Evolutionary conservation across 2,113 vertebrate genomes (phyloP), one percentile per base, ranked within the genome.

Genomic region (Crotalus tigris): DNA sequence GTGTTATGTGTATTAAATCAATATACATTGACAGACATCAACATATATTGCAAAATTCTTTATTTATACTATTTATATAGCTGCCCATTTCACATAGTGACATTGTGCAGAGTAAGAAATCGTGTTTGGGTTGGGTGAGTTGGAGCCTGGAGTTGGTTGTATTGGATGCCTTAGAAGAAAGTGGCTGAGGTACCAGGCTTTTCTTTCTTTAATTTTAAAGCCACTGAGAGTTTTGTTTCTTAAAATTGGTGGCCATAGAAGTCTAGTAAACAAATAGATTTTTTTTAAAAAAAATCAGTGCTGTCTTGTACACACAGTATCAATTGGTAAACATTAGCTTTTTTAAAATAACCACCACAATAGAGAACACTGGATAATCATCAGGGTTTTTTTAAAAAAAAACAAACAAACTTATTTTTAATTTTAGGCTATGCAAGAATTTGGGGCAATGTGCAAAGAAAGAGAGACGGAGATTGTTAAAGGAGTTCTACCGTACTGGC

Each of bases 401-500:
- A 81, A 8, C 39, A 3, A 46, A 46, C 46, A 46, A 46, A 95
- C 3, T 11, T 91, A 0, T 93, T 89, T 86, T 96, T 95, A 51
- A 26, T 95, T 97, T 95, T 94, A 99, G 99, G 99, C 99, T 94
- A 98, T 99, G 95, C 99, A 99, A 89, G 99, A 99, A 95, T 99
- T 99, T 98, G 99, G 98, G 61, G 94, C 95, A 15, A 99, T 99
- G 99, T 99, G 99, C 97, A 98, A 98, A 93, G 98, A 99, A 91
- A 98, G 98, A 96, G 98, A 99, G 44, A 95, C 98, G 0, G 99
- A 99, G 94, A 96, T 97, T 93, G 99, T 99, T 6, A 99, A 99
- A 98, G 99, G 99, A 59, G 99, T 99, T 92, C 98, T 99, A 92
- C 99, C 99, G 13, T 99, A 99, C 91, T 99, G 99, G 99, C 99